These are phyloP conservation scores for Yponomeuta malinellus DNA, from an alignment of 2,888 invertebrate species.

Conservation along the genomic window DNA sequence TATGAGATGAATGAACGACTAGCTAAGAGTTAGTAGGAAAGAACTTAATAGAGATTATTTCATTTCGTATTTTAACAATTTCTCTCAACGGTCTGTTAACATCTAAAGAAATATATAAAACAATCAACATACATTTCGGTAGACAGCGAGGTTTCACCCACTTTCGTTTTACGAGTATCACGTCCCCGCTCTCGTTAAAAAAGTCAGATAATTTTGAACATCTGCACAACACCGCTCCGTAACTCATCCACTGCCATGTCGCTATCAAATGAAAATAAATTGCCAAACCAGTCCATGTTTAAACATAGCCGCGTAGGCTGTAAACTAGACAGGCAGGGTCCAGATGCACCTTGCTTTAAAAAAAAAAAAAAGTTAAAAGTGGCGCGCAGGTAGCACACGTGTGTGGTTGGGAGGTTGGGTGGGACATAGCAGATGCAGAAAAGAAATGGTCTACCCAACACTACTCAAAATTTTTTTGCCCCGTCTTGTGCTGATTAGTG, in stretches of 20 bases:
- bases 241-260: slow-evolving; percentile 32
- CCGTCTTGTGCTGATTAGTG: neutral
- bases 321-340: neutral
- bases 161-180: neutral
- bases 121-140: neutral
- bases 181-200: slow-evolving; percentile 10
- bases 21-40: too few relatives aligned
- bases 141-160: neutral
- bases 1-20: too few relatives aligned
- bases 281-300: neutral
- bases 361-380: neutral
- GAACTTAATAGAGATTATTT: too few relatives aligned
- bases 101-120: neutral
- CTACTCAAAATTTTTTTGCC: neutral
- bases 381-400: neutral
- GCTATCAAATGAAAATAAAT: slow-evolving; percentile 39
- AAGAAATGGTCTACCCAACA: neutral
- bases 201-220: slow-evolving; percentile 50
- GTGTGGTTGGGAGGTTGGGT: neutral
- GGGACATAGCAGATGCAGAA: neutral
- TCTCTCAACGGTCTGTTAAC: too few relatives aligned
- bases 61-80: too few relatives aligned
- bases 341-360: neutral
- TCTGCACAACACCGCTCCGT: slow-evolving; percentile 43
- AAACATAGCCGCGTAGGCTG: neutral